Evolutionary conservation across 2,113 vertebrate genomes (phyloP).

Genomic region (Colius striatus): DNA sequence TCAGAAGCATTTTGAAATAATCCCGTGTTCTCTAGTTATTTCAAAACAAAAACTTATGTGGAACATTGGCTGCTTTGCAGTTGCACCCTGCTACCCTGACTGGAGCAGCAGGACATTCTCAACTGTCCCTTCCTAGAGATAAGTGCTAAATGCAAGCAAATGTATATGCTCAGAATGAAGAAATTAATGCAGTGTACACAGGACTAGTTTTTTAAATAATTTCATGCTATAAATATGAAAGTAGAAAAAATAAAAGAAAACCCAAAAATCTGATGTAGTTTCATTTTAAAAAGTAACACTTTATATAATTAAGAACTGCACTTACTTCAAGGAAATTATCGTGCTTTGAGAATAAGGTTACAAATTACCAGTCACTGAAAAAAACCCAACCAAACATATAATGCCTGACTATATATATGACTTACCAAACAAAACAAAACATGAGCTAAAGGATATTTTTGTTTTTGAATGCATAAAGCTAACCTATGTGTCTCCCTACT

Average conservation of each 20-base stretch:
- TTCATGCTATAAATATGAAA: not conserved
- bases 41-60: not conserved
- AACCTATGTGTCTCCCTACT: fast-evolving
- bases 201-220: not conserved
- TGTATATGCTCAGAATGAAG: not conserved
- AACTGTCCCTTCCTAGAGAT: not conserved
- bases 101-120: not conserved
- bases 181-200: not conserved
- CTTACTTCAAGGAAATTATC: not conserved
- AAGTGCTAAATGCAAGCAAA: fast-evolving
- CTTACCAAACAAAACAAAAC: not conserved
- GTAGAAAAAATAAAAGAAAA: not conserved
- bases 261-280: not conserved
- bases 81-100: not conserved
- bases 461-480: not conserved
- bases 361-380: not conserved
- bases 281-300: not conserved
- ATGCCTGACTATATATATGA: not conserved
- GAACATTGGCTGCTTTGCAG: not conserved
- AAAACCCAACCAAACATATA: fast-evolving
- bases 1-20: not conserved
- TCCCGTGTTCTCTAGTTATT: not conserved
- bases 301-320: not conserved
- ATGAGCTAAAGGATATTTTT: not conserved
- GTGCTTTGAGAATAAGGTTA: not conserved